Conservation (phyloP, 2,888 invertebrate species). For the Cyaniris semiargus region DNA sequence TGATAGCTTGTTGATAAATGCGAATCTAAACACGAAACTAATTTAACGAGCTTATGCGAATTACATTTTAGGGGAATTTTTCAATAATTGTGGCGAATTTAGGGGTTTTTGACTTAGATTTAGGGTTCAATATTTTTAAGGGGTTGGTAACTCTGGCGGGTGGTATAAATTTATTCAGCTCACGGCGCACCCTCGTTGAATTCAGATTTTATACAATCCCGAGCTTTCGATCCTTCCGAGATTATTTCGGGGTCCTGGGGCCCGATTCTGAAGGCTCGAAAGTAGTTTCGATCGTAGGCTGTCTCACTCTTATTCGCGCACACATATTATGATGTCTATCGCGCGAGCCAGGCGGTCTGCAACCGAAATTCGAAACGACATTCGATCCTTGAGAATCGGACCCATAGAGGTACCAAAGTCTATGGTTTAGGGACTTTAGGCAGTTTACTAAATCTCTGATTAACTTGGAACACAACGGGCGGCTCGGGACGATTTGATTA, state of each 20-base stretch:
- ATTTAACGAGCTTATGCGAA: too few species aligned
- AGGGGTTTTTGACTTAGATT: too few species aligned
- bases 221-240: constrained; percentile 12
- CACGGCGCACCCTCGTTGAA: constrained; percentile 27
- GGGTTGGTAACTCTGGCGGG: not conserved
- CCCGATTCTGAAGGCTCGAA: not conserved
- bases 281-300: not conserved
- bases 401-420: not conserved
- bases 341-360: too few species aligned
- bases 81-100: too few species aligned
- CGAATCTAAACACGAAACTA: too few species aligned
- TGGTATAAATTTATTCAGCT: constrained; percentile 26
- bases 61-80: too few species aligned
- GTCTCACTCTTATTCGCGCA: not conserved
- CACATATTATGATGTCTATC: too few species aligned
- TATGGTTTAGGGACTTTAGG: not conserved
- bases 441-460: constrained; percentile 11
- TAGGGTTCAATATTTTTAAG: not conserved
- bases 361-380: not conserved
- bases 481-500: not conserved
- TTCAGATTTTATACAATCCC: constrained; percentile 26
- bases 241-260: constrained; percentile 12
- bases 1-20: too few species aligned
- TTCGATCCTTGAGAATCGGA: not conserved
- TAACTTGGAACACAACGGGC: not conserved